A percentile compares a stretch with the other conserved stretches of the same genome.
Evolutionary conservation across 2,888 invertebrate genomes (phyloP).

Genomic region (Melanchra persicariae): DNA sequence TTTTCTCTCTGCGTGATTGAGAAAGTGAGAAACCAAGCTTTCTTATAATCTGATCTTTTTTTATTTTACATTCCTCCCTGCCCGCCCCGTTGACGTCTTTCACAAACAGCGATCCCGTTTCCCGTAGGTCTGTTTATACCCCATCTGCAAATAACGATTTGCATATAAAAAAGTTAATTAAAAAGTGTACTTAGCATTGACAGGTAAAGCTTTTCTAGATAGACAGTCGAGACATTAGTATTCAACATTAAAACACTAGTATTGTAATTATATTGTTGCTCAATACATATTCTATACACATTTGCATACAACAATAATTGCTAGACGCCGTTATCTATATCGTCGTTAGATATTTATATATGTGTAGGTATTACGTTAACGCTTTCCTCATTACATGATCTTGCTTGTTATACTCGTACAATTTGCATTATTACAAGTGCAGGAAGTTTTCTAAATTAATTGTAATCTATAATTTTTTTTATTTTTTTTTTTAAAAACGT

Average conservation of each 20-base stretch:
- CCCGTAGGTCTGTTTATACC: conserved; percentile 5
- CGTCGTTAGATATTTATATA: conserved; percentile 49
- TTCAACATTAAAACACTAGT: conserved; percentile 32
- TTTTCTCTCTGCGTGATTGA: not conserved
- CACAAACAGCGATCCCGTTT: not conserved
- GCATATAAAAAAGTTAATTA: conserved; percentile 23
- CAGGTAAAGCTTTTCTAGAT: conserved; percentile 21
- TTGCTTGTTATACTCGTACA: conserved; percentile 17
- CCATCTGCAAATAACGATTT: not conserved
- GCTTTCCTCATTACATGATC: conserved; percentile 44
- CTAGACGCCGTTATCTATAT: conserved; percentile 41
- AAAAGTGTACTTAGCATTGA: conserved; percentile 18
- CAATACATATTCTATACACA: conserved; percentile 34
- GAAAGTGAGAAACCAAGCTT: not conserved
- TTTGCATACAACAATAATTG: conserved; percentile 52
- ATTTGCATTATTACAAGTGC: conserved; percentile 36
- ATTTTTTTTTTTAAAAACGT: no score
- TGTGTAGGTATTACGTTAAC: conserved; percentile 25
- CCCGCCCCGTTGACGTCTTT: not conserved
- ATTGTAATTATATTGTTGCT: conserved; percentile 43
- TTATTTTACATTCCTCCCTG: conserved; percentile 5
- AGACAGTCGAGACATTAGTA: conserved; percentile 28
- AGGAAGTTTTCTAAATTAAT: conserved; percentile 45
- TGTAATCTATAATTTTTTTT: conserved; percentile 23
- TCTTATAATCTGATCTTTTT: conserved; percentile 11